Conservation (phyloP, 2,888 invertebrate species). For the Sturmia bella region DNA sequence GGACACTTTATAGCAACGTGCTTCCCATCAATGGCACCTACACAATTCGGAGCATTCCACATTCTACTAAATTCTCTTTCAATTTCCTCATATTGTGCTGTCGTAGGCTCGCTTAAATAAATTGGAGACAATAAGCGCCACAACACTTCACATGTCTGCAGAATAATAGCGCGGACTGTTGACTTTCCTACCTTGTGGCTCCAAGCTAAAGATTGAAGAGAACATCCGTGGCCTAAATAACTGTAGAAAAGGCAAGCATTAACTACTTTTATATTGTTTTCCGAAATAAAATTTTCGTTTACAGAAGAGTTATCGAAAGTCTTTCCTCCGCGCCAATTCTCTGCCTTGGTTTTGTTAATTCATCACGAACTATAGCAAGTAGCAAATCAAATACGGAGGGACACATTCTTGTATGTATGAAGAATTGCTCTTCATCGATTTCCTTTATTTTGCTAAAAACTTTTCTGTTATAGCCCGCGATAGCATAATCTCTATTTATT, state of each 20-base stretch:
- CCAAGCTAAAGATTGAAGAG: conserved; percentile 6
- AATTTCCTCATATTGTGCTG: neutral
- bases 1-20: neutral
- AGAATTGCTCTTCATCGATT: too few relatives aligned
- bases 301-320: conserved; percentile 1
- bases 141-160: neutral
- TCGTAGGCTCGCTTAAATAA: conserved; percentile 1
- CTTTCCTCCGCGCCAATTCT: conserved; percentile 20
- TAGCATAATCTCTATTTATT: too few relatives aligned
- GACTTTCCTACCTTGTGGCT: conserved; percentile 15
- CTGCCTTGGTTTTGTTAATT: too few relatives aligned
- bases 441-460: too few relatives aligned
- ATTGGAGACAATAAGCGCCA: conserved; percentile 9
- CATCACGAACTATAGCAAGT: too few relatives aligned
- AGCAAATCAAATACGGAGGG: too few relatives aligned
- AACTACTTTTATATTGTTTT: neutral
- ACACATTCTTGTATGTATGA: too few relatives aligned
- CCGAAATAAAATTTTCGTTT: neutral
- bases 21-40: neutral
- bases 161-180: neutral
- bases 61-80: neutral
- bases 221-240: conserved; percentile 14
- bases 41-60: neutral
- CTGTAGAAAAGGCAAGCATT: neutral
- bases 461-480: too few relatives aligned